Evolutionary conservation across 2,113 vertebrate genomes (phyloP).

Genomic region (Meles meles): DNA sequence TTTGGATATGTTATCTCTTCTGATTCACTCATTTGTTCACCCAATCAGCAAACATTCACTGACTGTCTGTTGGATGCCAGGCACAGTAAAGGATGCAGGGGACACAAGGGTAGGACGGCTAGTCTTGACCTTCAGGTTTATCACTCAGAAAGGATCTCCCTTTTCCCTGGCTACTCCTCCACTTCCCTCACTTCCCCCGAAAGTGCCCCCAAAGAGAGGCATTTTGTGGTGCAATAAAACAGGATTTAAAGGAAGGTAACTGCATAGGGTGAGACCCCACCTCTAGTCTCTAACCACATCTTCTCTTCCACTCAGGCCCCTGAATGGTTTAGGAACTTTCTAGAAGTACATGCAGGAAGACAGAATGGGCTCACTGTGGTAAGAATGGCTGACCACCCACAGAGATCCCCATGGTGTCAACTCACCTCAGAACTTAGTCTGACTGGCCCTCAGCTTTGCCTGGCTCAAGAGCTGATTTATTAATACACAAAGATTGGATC

Average conservation of each 20-base stretch:
- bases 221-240: not conserved
- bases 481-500: not conserved
- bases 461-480: not conserved
- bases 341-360: not conserved
- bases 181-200: too few relatives aligned
- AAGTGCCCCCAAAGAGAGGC: not conserved
- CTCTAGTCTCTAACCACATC: not conserved
- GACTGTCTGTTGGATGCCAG: too few relatives aligned
- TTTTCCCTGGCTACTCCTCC: too few relatives aligned
- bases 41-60: too few relatives aligned
- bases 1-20: too few relatives aligned
- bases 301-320: not conserved
- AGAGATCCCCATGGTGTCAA: not conserved
- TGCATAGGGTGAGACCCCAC: not conserved
- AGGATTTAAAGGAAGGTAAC: not conserved
- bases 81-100: too few relatives aligned
- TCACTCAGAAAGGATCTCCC: too few relatives aligned
- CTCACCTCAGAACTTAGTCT: not conserved
- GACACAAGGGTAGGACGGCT: too few relatives aligned
- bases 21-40: too few relatives aligned
- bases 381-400: not conserved
- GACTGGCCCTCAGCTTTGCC: not conserved
- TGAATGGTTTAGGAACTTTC: not conserved
- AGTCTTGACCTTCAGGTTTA: too few relatives aligned
- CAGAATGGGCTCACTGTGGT: not conserved